Base-by-base conservation (phyloP, 2,888 invertebrate species). In the Orthonevra nobilis region DNA sequence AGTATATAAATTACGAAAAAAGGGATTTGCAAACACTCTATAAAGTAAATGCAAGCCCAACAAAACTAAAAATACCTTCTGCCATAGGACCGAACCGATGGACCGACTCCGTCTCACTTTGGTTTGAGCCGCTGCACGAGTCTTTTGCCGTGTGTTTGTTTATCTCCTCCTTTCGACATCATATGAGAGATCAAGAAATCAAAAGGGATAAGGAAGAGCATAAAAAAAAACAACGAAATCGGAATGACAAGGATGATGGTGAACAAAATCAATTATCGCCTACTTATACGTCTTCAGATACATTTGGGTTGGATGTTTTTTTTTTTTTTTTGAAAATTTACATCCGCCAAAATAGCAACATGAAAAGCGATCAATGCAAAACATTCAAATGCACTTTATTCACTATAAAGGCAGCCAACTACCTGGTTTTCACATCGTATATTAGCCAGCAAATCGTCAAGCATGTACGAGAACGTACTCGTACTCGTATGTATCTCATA, bases 1-100 rank as follows among this genome's bases (percentile, higher is more conserved):
- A 82, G 81, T 82, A 81, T 82, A 82, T 82, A 82, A 82, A 82
- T 82, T 81, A 82, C 81, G 36, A 75, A 81, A 81, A n/a, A 81
- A 82, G 74, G 79, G 69, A 60, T 56, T 79, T 75, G 36, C 70
- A 69, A 81, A 82, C 82, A 82, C 82, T 81, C 81, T 82, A 82
- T 82, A 82, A 82, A 82, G 81, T 79, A 82, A 81, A 75, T 64
- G 70, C 58, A n/a, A 32, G 15, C 50, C 46, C 32, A 38, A 54
- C 42, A 68, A 48, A 44, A 56, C 48, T 40, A 50, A 40, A 40
- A n/a, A n/a, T n/a, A 63, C 50, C 63, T 50, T 46, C 6, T 32
- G 63, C 63, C 63, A n/a, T n/a, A n/a, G n/a, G n/a, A n/a, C n/a
- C n/a, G n/a, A n/a, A n/a, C 48, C 30, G 54, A 26, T n/a, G 23